Evolutionary conservation across 2,113 vertebrate species (phyloP).

Genomic region (Semicossyphus pulcher): DNA sequence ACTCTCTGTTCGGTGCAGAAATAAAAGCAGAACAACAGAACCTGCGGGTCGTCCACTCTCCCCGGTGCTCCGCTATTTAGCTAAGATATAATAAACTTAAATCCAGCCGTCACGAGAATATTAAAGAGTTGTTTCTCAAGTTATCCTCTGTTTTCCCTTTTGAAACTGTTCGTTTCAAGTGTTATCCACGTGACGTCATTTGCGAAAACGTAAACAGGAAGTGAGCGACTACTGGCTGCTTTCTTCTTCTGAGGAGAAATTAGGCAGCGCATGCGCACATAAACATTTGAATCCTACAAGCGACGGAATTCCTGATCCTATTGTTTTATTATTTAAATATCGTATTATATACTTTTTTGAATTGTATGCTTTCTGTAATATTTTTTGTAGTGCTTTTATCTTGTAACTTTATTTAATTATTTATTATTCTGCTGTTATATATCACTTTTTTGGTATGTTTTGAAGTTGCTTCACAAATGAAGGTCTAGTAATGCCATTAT

Average conservation of each 20-base stretch:
- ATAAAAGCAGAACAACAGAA: neutral
- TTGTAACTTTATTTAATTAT: too few relatives aligned
- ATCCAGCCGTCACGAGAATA: too few relatives aligned
- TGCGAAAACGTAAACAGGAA: conserved; percentile 79
- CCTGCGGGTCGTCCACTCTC: neutral
- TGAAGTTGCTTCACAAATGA: too few relatives aligned
- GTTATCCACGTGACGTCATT: conserved; percentile 62
- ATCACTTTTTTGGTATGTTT: too few relatives aligned
- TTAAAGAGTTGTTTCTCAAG: neutral
- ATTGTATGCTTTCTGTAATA: too few relatives aligned
- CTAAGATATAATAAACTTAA: rapidly evolving
- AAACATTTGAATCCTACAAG: too few relatives aligned
- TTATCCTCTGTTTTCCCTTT: conserved; percentile 31
- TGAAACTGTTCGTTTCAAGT: conserved; percentile 19
- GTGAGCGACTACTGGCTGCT: conserved; percentile 3
- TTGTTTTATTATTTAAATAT: too few relatives aligned
- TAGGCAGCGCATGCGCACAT: neutral
- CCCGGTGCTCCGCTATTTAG: neutral
- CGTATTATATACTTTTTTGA: too few relatives aligned
- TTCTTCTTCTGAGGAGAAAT: neutral
- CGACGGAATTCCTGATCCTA: too few relatives aligned
- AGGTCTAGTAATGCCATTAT: too few relatives aligned
- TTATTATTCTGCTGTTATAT: too few relatives aligned
- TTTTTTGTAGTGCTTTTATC: too few relatives aligned
- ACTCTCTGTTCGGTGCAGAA: neutral